Evolutionary conservation across 2,888 invertebrate species (phyloP), one percentile per base, ranked within the genome.

Genomic region (Tetheella fluctuosa): DNA sequence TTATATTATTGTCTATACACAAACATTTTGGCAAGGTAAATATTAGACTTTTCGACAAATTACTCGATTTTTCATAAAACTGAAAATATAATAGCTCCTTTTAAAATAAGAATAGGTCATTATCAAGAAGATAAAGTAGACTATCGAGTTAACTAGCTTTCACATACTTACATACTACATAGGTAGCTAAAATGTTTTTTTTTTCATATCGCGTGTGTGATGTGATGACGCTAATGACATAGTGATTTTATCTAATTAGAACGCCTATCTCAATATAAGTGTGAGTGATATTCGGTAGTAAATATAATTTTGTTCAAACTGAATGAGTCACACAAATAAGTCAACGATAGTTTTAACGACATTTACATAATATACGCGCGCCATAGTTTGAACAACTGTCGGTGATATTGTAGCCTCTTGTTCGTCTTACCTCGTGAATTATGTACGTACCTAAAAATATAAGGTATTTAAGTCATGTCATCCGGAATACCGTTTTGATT

Each of bases 341-440:
- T 71, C 62, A 72, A 67, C 62, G 60, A 60, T 67, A 62, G 67
- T 67, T 70, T 70, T 69, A 70, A 71, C 71, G 69, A 69, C 67
- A 68, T 82, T 82, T 78, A 77, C 79, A 76, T 75, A 77, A 76
- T 68, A 73, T 68, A 70, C 69, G 73, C 66, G 64, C 60, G 64
- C 60, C 64, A 71, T 62, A 74, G 80, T 87, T 87, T 86, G 82
- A 78, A 84, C 86, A 87, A 84, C 80, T 87, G 87, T 68, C 61
- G 60, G 20, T 58, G 58, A 48, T 53, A 48, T 48, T 48, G 37
- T 28, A 58, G 48, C 15, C 52, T 57, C 59, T 55, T 55, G 25
- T 62, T 58, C 58, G 52, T 15, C 42, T 23, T 57, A 39, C 59
- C 15, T 28, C 48, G 56, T 60, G 28, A 57, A 59, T 57, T 57